phyloP scores from a whole-genome alignment of 2,113 vertebrate species.

The Emydura subglobosa region DNA sequence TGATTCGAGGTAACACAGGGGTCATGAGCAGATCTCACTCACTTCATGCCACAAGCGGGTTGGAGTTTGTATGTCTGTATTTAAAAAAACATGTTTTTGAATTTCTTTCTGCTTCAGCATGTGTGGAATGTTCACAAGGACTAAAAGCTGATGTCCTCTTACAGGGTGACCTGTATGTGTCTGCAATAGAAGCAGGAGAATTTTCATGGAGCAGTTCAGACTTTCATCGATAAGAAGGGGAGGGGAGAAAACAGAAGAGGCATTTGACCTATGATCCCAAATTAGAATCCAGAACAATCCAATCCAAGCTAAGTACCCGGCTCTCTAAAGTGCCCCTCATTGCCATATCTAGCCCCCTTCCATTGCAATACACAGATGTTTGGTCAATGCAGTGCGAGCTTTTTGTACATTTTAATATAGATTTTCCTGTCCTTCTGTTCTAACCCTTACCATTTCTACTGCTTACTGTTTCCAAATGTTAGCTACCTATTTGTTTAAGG shows the following conservation, averaged over 20 bases:
- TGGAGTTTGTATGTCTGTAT: background rate
- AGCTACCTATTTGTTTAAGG: constrained; percentile 13
- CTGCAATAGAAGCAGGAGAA: background rate
- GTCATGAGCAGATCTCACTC: background rate
- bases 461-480: background rate
- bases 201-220: background rate
- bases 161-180: background rate
- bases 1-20: background rate
- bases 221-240: accelerated
- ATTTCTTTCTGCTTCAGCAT: background rate
- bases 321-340: accelerated
- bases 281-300: background rate
- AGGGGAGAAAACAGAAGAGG: background rate
- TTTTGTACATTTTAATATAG: background rate
- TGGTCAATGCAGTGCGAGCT: background rate
- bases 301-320: background rate
- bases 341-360: accelerated
- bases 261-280: background rate
- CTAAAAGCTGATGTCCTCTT: background rate
- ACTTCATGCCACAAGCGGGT: background rate
- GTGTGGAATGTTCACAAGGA: background rate
- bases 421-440: background rate
- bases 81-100: background rate
- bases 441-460: background rate
- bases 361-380: accelerated